Base-by-base conservation (phyloP, 2,888 invertebrate genomes). In the Sesia bembeciformis region DNA sequence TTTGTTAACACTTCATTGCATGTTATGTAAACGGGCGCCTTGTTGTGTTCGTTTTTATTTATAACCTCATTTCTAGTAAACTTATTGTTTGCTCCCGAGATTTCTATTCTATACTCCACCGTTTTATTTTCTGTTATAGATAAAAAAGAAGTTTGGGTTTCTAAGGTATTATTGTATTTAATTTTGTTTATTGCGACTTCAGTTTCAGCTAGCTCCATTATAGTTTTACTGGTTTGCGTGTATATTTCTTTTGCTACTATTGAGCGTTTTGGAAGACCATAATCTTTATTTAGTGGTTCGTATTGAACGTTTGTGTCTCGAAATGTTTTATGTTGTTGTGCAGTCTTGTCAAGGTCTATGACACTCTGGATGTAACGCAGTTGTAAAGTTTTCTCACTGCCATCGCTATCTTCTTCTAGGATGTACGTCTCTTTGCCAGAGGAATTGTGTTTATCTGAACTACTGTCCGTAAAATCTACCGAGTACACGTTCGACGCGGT, bases 181-280 rank as follows among this genome's bases (percentile, higher is more conserved):
- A 59, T 60, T 57, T 57, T 66, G 7, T 56, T 55, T n/a, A 62
- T 39, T 23, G 51, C 57, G 3, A 61, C 63, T n/a, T 84, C 84
- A 7, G 65, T 66, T 63, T 84, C 77, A 4, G 87, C 90, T 53
- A 91, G 65, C 62, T 91, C 81, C 46, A 92, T 71, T 51, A 91
- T 88, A 3, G 92, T 92, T 77, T 90, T 91, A 62, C 91, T 91
- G 0, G 92, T 92, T 74, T 92, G 92, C 5, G 92, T 91, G 58
- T 74, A 85, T 38, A 72, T 82, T 66, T 89, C 89, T 63, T 82
- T 78, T 7, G 78, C 69, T 6, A 76, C 52, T 51, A 75, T 61
- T 4, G 74, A 66, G 57, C 67, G 70, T 54, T 65, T 67, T 4
- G 69, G 70, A 4, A 66, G 40, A 49, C 66, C 72, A 5, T 70